Base-by-base conservation (phyloP, 2,888 invertebrate species). In the Luperina nickerlii region DNA sequence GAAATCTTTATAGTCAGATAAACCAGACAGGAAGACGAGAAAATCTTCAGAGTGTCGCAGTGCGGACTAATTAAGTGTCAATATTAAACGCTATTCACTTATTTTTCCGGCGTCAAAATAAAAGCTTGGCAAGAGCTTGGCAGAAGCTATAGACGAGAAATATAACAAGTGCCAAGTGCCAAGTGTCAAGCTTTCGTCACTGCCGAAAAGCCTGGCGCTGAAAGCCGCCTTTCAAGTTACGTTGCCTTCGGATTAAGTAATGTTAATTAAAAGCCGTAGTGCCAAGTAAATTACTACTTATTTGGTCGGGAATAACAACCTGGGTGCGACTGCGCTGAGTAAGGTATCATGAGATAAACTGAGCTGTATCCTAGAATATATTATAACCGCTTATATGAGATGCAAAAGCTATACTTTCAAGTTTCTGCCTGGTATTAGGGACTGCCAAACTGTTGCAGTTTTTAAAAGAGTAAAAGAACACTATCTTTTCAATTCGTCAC, bases 11-110 rank as follows among this genome's bases (percentile, higher is more conserved):
- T 66, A 57, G 24, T 38, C 45, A 54, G 2, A 24, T 54, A 20
- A 57, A 74, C 20, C 24, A 27, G 32, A 2, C 24, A n/a, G 9
- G n/a, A 20, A 60, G 15, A 38, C 8, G 13, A 72, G 18, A n/a
- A 63, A 51, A 57, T 60, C 48, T 27, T 18, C 63, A 48, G 38
- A 67, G 45, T 75, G 74, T 81, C 86, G 86, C 83, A 83, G 38
- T 85, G 78, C 86, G 81, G 69, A 74, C 51, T 85, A 85, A 85
- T 81, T 78, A 66, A 57, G 66, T 85, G 83, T 83, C 68, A 77
- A 82, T 84, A 82, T 60, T 76, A 82, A 76, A 79, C 15, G 60
- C 4, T 51, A 38, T 66, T 72, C 27, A 66, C 42, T 76, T 75
- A 63, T 69, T 78, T 81, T 63, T 75, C 32, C 15, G 48, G n/a